phyloP scores from a whole-genome alignment of 1,140 invertebrate genomes.

The Diachasma alloeum region DNA sequence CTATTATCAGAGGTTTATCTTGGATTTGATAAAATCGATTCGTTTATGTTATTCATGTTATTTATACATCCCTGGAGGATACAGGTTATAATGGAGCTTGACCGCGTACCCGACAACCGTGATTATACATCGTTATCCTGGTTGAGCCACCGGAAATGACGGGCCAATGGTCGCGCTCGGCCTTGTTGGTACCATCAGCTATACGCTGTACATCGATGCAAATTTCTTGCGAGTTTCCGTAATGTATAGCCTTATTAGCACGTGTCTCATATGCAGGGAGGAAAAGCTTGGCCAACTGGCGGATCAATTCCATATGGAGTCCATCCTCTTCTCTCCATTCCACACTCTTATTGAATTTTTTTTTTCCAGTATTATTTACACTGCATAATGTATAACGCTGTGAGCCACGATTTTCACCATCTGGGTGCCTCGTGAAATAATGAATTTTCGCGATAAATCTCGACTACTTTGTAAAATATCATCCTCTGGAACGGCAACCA shows the following conservation, averaged over 20 bases:
- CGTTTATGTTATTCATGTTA: conserved; percentile 55
- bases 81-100: conserved; percentile 54
- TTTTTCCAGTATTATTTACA: neutral
- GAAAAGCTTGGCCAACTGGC: too few relatives aligned
- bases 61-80: conserved; percentile 59
- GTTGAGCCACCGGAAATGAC: conserved; percentile 57
- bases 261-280: too few relatives aligned
- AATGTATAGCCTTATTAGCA: neutral
- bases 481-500: conserved; percentile 14
- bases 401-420: conserved; percentile 34
- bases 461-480: conserved; percentile 44
- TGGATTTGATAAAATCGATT: conserved; percentile 8
- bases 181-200: neutral
- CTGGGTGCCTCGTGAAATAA: conserved; percentile 28
- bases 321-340: too few relatives aligned
- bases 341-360: too few relatives aligned
- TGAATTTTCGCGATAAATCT: conserved; percentile 53
- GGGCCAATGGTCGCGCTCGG: conserved; percentile 26
- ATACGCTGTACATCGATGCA: conserved; percentile 4
- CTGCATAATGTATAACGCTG: neutral
- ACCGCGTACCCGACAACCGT: conserved; percentile 40
- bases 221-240: neutral
- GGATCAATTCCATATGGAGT: too few relatives aligned
- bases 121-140: conserved; percentile 61
- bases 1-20: conserved; percentile 32